A percentile compares a stretch with the other conserved stretches of the same genome.
Evolutionary conservation across 1,140 invertebrate species (phyloP).

Genomic region (Drosophila pruinosa): DNA sequence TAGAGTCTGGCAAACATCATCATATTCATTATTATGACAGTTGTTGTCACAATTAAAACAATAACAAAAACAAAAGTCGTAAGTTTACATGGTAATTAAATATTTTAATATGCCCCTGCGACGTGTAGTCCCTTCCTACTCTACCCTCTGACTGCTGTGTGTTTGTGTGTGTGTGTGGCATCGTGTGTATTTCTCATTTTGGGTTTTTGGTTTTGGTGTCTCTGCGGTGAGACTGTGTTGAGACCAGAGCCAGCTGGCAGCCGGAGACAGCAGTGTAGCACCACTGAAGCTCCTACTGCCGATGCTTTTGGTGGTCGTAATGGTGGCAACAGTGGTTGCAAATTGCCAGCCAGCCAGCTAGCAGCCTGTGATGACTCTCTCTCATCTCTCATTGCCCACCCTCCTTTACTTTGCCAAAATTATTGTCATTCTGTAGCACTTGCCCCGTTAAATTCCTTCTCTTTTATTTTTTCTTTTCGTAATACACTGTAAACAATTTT

Average conservation of each 20-base stretch:
- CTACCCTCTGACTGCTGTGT: neutral
- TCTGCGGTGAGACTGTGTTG: conserved; percentile 50
- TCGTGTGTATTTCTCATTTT: conserved; percentile 45
- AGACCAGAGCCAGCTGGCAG: conserved; percentile 43
- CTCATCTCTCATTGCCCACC: neutral
- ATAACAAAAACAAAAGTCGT: conserved; percentile 81
- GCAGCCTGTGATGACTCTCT: conserved; percentile 28
- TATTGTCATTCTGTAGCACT: conserved; percentile 56
- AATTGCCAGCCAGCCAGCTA: conserved; percentile 63
- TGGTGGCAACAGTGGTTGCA: conserved; percentile 53
- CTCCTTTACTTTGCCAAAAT: conserved; percentile 35
- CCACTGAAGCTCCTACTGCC: conserved; percentile 8
- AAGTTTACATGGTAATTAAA: conserved; percentile 81
- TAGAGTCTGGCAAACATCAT: conserved; percentile 67
- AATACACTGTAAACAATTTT: conserved; percentile 33
- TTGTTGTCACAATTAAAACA: conserved; percentile 81
- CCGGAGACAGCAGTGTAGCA: conserved; percentile 19
- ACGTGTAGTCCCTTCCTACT: conserved; percentile 12
- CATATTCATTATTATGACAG: conserved; percentile 81
- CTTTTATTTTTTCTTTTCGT: conserved; percentile 8
- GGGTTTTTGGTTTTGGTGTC: conserved; percentile 49
- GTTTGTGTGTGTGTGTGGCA: conserved; percentile 10
- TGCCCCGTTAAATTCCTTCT: conserved; percentile 28
- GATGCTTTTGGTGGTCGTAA: conserved; percentile 34
- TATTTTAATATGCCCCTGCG: conserved; percentile 78